Percentiles rank a stretch among this genome's conserved stretches.
phyloP scores from a whole-genome alignment of 2,113 vertebrate species.

The Phrynosoma blainvillii region DNA sequence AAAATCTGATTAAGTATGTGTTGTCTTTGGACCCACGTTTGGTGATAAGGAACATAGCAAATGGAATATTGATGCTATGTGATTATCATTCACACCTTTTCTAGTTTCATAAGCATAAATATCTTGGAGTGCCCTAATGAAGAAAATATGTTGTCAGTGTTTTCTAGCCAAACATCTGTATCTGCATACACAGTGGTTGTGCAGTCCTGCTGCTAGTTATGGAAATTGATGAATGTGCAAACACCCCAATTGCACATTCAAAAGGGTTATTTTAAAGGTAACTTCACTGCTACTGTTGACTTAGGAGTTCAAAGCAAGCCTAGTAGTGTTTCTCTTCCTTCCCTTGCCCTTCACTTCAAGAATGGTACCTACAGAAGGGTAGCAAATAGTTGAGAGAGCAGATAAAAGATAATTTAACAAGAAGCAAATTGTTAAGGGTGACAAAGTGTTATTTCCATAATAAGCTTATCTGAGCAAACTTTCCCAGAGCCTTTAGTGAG shows the following conservation, averaged over 20 bases:
- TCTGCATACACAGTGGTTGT: neutral
- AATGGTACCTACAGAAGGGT: constrained; percentile 71
- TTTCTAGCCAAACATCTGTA: neutral
- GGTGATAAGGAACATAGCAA: neutral
- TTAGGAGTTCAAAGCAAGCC: constrained; percentile 54
- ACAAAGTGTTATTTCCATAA: constrained; percentile 86
- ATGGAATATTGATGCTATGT: neutral
- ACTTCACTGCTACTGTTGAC: constrained; percentile 31
- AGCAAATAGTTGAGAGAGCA: constrained; percentile 78
- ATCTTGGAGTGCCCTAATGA: neutral
- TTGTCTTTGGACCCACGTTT: too few species aligned
- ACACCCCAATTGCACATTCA: neutral
- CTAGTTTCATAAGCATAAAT: neutral
- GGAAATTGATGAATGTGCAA: neutral
- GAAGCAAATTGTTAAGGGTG: constrained; percentile 79
- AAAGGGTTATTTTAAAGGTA: neutral
- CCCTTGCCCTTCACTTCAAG: constrained; percentile 42
- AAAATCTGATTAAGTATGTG: neutral
- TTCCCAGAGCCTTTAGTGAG: constrained; percentile 73
- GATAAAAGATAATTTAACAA: constrained; percentile 86
- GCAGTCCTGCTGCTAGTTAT: neutral
- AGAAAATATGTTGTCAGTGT: neutral
- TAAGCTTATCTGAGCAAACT: constrained; percentile 81
- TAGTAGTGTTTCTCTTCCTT: constrained; percentile 24
- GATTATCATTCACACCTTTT: neutral